Conservation (phyloP, 2,797 vertebrate genomes). For the Uromys caudimaculatus region DNA sequence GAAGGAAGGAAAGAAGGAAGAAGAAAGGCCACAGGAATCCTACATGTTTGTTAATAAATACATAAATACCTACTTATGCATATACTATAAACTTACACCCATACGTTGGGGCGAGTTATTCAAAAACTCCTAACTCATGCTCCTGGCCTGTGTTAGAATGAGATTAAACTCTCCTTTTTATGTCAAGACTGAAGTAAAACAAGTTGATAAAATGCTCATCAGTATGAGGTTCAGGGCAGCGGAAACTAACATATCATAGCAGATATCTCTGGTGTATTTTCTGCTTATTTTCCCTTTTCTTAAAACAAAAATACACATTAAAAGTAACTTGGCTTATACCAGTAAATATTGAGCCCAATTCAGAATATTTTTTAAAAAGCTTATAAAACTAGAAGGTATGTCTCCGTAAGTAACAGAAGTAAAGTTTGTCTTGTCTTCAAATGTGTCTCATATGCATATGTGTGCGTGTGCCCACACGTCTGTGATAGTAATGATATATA, state of each 20-base stretch:
- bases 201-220: background rate
- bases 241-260: background rate
- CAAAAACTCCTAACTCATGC: background rate
- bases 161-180: constrained; percentile 49
- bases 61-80: background rate
- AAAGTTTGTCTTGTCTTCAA: constrained; percentile 57
- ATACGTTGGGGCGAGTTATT: background rate
- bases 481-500: background rate
- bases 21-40: background rate
- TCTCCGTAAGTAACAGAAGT: background rate
- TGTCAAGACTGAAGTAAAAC: constrained; percentile 21
- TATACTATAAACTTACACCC: background rate
- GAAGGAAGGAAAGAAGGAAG: no score
- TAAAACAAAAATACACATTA: background rate
- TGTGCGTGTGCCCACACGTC: background rate
- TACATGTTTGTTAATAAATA: background rate
- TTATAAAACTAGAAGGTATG: background rate
- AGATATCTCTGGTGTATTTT: constrained; percentile 6
- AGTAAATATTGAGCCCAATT: constrained; percentile 22
- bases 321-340: background rate
- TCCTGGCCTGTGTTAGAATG: background rate
- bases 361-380: background rate
- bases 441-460: background rate
- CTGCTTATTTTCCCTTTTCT: background rate
- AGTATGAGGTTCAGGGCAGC: background rate